Conservation (phyloP, 2,113 vertebrate genomes). For the Varanus komodoensis region DNA sequence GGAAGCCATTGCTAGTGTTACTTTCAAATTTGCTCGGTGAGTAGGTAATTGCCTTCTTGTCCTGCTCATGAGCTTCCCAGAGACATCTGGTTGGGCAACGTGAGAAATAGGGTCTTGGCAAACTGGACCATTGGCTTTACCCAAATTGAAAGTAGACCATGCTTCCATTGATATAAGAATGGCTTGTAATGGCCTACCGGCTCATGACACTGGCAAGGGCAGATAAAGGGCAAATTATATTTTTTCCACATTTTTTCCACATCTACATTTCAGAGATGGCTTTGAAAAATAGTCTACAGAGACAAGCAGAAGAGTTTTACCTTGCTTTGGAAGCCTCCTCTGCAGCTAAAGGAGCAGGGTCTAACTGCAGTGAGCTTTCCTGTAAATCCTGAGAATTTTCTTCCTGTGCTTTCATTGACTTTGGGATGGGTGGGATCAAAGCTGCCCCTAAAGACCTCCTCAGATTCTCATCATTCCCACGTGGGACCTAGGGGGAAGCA, state of each 20-base stretch:
- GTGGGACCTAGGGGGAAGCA: slow-evolving; percentile 47
- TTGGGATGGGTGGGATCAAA: slow-evolving; percentile 58
- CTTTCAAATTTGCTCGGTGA: too few species aligned
- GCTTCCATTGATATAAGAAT: background rate
- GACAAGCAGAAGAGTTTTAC: slow-evolving; percentile 51
- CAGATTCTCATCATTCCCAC: slow-evolving; percentile 38
- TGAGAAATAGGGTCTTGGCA: background rate
- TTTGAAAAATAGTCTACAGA: background rate
- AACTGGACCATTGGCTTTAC: background rate
- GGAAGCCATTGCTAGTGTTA: too few species aligned
- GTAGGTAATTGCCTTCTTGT: background rate
- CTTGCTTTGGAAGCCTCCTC: background rate
- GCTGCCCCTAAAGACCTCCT: slow-evolving; percentile 14
- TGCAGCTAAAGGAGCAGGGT: background rate
- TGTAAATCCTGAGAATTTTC: background rate
- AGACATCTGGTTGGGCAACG: background rate
- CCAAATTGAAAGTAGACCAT: too few species aligned
- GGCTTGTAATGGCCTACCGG: background rate
- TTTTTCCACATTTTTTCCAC: too few species aligned
- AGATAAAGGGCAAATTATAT: background rate
- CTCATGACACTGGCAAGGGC: background rate
- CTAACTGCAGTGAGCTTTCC: background rate
- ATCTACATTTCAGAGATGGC: background rate
- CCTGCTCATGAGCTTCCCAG: background rate
- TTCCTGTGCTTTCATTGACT: background rate